Evolutionary conservation across 2,888 invertebrate genomes (phyloP), one percentile per base, ranked within the genome.

Genomic region (Drosophila neonasuta): DNA sequence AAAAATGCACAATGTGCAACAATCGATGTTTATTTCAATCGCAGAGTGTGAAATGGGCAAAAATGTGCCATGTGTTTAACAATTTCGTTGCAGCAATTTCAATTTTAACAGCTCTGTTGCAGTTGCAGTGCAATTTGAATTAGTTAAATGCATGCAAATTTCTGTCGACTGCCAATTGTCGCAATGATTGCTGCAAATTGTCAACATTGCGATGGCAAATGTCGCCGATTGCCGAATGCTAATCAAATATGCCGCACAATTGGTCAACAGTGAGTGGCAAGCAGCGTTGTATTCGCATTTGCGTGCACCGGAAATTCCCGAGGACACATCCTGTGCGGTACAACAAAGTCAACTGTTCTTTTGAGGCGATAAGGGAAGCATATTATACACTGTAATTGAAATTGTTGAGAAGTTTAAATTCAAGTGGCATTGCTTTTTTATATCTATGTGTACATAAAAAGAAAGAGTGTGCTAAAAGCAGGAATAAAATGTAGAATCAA

Each of bases 101-200:
- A 36, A 48, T 51, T 41, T 41, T 52, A 17, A 41, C 29, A 17
- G 39, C 15, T 30, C 30, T 32, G 5, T 9, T 32, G 5, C 11
- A 15, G 39, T 52, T 17, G 61, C 58, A 46, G 39, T 30, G 30
- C 32, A 54, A 57, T 49, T 71, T 30, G 52, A 36, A 71, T 61
- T 62, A 70, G 74, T 34, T 55, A 49, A 74, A 74, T 65, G 54
- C 15, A 68, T 61, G 77, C 60, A 72, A 76, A 72, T 72, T 60
- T 55, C 11, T 56, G 36, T 32, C 41, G 11, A 30, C 39, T 50
- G 68, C 36, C 68, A 59, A 32, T 54, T 52, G 56, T 58, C 49
- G 46, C 46, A 66, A 32, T 58, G 63, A 77, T 77, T 76, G 74
- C 51, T 46, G 58, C 58, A 71, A 77, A 71, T 75, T 74, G 72